Percentiles rank a stretch among this genome's conserved stretches.
Conservation (phyloP, 1,140 invertebrate genomes). For the Zaprionus inermis region DNA sequence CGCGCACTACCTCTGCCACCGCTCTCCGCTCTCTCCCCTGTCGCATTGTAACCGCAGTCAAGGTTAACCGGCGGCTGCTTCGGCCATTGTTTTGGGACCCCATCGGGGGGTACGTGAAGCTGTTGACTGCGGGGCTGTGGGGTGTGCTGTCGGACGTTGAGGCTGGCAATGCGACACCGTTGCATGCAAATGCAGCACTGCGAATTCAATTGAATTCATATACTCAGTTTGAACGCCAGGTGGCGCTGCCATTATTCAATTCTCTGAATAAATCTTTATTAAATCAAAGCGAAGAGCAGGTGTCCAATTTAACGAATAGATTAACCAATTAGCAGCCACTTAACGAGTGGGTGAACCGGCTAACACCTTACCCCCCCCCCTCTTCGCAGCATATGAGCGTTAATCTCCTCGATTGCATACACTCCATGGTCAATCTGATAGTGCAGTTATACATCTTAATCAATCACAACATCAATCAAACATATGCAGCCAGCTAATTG, state of each 20-base stretch:
- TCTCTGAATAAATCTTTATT: slow-evolving; percentile 48
- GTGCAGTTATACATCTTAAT: slow-evolving; percentile 12
- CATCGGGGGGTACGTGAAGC: not conserved
- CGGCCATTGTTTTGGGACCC: slow-evolving; percentile 25
- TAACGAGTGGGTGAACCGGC: slow-evolving; percentile 16
- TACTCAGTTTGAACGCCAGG: slow-evolving; percentile 19
- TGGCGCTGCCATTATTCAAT: slow-evolving; percentile 34
- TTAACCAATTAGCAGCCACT: slow-evolving; percentile 31
- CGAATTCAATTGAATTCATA: slow-evolving; percentile 21
- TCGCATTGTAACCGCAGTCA: slow-evolving; percentile 61
- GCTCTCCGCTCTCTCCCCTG: not conserved
- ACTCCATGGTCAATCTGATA: not conserved
- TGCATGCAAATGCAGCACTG: slow-evolving; percentile 41
- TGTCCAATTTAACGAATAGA: slow-evolving; percentile 31
- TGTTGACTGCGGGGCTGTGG: not conserved
- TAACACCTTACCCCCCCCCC: not conserved
- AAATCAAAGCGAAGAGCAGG: slow-evolving; percentile 41
- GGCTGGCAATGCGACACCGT: slow-evolving; percentile 40
- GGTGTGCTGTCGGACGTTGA: slow-evolving; percentile 1
- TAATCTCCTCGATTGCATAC: no score
- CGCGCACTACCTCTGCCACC: no score
- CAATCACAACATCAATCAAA: not conserved
- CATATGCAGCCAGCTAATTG: slow-evolving; percentile 15
- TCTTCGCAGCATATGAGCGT: not conserved
- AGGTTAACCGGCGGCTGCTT: slow-evolving; percentile 55